These are phyloP conservation scores for Eurypyga helias DNA, from an alignment of 2,113 vertebrate species.

Conservation along the genomic window DNA sequence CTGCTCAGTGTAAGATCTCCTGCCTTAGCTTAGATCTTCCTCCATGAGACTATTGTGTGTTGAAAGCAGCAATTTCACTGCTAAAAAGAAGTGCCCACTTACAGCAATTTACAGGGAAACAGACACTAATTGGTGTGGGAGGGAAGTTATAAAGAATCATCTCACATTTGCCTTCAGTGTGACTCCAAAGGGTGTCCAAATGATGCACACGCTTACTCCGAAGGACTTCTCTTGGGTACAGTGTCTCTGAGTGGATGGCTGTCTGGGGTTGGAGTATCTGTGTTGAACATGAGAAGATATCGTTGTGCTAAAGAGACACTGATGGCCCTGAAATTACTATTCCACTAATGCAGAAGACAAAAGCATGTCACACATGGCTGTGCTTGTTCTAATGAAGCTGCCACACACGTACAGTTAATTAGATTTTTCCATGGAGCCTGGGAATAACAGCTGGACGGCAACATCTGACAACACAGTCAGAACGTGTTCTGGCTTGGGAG, in stretches of 20 bases:
- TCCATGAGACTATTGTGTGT: fast-evolving
- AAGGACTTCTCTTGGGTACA: not conserved
- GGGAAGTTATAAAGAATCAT: not conserved
- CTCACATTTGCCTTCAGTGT: not conserved
- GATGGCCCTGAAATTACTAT: not conserved
- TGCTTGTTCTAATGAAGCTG: not conserved
- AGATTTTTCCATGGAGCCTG: not conserved
- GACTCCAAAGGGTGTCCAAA: not conserved
- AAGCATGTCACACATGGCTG: not conserved
- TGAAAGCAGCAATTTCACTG: not conserved
- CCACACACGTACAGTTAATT: not conserved
- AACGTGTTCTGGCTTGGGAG: not conserved
- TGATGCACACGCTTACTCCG: fast-evolving
- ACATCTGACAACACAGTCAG: not conserved
- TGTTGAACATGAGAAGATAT: not conserved
- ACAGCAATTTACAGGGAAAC: not conserved
- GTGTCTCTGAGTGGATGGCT: fast-evolving
- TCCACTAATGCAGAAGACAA: not conserved
- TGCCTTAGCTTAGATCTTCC: slow-evolving; percentile 51
- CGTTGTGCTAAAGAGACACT: fast-evolving
- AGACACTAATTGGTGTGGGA: fast-evolving
- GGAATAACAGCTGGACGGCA: slow-evolving; percentile 3
- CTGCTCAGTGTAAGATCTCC: slow-evolving; percentile 81
- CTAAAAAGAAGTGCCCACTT: not conserved
- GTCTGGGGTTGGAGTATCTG: not conserved